Percentiles rank a stretch among this genome's conserved stretches.
These are phyloP conservation scores for Malacoraja senta DNA, from an alignment of 2,797 vertebrate genomes.

Conservation along the genomic window DNA sequence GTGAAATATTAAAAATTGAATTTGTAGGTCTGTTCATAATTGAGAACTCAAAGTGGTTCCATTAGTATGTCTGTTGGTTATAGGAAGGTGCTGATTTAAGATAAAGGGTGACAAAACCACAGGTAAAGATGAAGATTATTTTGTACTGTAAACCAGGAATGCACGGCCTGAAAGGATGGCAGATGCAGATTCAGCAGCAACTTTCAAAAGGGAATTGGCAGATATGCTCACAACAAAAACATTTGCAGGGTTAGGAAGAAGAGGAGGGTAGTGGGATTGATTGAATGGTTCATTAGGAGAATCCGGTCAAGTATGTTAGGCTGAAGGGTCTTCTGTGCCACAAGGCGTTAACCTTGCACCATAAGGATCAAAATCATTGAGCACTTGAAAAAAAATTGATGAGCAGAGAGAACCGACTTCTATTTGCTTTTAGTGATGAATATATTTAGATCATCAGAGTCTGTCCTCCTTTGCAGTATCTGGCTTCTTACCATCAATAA, in stretches of 20 bases:
- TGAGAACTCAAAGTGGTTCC: background rate
- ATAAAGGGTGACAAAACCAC: background rate
- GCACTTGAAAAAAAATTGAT: background rate
- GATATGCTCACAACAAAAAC: background rate
- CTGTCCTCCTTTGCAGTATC: no score
- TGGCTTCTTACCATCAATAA: no score
- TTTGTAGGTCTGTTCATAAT: background rate
- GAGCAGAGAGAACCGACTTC: background rate
- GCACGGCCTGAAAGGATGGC: background rate
- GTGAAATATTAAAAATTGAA: background rate
- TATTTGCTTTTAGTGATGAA: no score
- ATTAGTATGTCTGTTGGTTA: background rate
- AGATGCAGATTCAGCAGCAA: background rate
- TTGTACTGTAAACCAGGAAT: background rate
- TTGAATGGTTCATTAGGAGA: background rate
- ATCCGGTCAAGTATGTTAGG: background rate
- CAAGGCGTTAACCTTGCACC: background rate
- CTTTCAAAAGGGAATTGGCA: background rate
- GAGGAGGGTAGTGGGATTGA: background rate
- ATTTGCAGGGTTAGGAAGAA: no score
- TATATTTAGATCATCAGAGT: no score
- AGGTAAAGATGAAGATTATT: background rate
- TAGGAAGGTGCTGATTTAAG: background rate
- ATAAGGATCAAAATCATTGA: background rate
- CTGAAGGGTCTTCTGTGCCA: background rate